Evolutionary conservation across 2,888 invertebrate genomes (phyloP).

Genomic region (Homarus gammarus): DNA sequence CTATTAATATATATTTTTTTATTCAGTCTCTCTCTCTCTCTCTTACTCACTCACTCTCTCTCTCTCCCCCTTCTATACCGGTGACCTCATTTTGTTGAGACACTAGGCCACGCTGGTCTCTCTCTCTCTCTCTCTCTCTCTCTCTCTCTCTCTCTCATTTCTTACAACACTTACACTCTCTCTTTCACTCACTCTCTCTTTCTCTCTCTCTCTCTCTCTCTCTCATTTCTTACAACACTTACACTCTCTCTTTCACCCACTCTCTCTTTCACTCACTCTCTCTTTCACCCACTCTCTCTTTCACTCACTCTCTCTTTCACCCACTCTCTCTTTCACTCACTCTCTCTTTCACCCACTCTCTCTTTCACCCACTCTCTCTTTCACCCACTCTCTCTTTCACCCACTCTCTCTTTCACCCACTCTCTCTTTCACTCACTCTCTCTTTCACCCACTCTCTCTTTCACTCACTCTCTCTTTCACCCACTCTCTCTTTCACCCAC

Average conservation of each 20-base stretch:
- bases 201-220: background rate
- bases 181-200: background rate
- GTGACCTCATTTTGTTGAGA: background rate
- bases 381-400: too few relatives aligned
- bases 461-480: background rate
- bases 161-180: background rate
- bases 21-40: too few relatives aligned
- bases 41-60: too few relatives aligned
- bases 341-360: background rate
- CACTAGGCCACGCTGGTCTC: background rate
- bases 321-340: background rate
- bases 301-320: background rate
- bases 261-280: constrained; percentile 2
- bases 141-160: background rate
- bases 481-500: background rate
- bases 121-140: constrained; percentile 3
- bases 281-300: background rate
- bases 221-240: too few relatives aligned
- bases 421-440: too few relatives aligned
- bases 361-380: too few relatives aligned
- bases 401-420: too few relatives aligned
- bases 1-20: background rate
- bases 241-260: background rate
- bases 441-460: background rate
- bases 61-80: background rate